Base-by-base conservation (phyloP, 2,888 invertebrate genomes). In the Oeneis ivallda region DNA sequence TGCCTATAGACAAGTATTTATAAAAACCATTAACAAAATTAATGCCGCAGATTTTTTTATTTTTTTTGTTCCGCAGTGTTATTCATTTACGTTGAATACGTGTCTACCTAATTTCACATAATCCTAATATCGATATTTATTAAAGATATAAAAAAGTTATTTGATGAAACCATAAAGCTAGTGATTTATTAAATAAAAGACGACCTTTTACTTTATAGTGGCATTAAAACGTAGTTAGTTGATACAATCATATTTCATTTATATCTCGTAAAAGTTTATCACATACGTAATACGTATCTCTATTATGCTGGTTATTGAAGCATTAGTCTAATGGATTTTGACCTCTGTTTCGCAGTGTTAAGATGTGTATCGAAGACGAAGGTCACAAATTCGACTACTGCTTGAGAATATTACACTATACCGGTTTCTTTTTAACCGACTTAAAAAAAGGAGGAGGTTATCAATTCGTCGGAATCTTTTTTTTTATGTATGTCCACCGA, bases 181-280 rank as follows among this genome's bases (percentile, higher is more conserved):
- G 41, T 56, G 56, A 19, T 41, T 56, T 41, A 41, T 41, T 19
- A 56, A 58, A 45, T 54, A 54, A 58, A 45, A 47, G 34, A 34
- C 5, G 58, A 58, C 58, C 58, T 47, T 58, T 56, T 34, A 47
- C 32, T 58, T 47, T 47, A 58, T 17, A 34, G 47, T 34, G 45
- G 34, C 45, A 58, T 58, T 58, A 58, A 58, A 58, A 45, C 32
- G 47, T 47, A 58, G 58, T 58, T 58, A 47, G 47, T 47, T 45
- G 58, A 58, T 58, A 34, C 26, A 58, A 47, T 56, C 54, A 45
- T 57, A 15, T 58, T 58, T 58, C 58, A 58, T 58, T 58, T 43
- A 50, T 19, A 58, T 59, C 53, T 41, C 61, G 61, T 65, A 61
- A 65, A 65, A 61, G 54, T 65, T 60, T 54, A 65, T 49, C 47